Evolutionary conservation across 1,140 invertebrate genomes (phyloP), one percentile per base, ranked within the genome.

Genomic region (Mercenaria mercenaria): DNA sequence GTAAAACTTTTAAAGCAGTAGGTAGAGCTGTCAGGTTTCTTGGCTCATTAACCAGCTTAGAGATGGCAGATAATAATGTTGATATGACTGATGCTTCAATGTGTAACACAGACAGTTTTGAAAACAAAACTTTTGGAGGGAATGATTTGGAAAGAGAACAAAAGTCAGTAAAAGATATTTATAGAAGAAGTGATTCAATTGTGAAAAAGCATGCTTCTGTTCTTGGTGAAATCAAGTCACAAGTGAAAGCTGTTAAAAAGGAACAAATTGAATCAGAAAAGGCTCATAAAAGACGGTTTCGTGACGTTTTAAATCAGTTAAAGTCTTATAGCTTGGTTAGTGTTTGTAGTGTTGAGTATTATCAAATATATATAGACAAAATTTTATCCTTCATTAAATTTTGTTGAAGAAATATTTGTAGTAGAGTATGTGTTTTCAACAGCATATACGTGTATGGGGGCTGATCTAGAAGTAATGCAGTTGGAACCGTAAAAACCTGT

Each of bases 161-260:
- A 18, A 67, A 29, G 32, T 67, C 52, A 29, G n/a, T 15, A 29
- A 67, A 29, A 23, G 32, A 32, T 18, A 11, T 29, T 67, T 37
- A 67, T 18, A 11, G 61, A 67, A 41, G 67, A 20, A 72, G 67
- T 72, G 34, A 72, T 18, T 39, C 67, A 29, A 23, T 72, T 1
- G 23, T 72, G 23, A 72, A 72, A 26, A 72, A 72, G 39, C 67
- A 72, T 39, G 29, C 67, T 72, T 29, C n/a, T n/a, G 67, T 72
- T 20, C 37, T 72, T 20, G 11, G 29, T 72, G 67, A 72, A 39
- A 1, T 72, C 3, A 72, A 37, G 20, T 72, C 37, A 1, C 32
- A 72, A 72, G 67, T n/a, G 3, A 72, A 72, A 18, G 67, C 67
- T 39, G 26, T 8, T 4, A 72, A 39, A n/a, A 15, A n/a, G 18